Conservation (phyloP, 2,888 invertebrate genomes). For the Dolichomitus sp. region DNA sequence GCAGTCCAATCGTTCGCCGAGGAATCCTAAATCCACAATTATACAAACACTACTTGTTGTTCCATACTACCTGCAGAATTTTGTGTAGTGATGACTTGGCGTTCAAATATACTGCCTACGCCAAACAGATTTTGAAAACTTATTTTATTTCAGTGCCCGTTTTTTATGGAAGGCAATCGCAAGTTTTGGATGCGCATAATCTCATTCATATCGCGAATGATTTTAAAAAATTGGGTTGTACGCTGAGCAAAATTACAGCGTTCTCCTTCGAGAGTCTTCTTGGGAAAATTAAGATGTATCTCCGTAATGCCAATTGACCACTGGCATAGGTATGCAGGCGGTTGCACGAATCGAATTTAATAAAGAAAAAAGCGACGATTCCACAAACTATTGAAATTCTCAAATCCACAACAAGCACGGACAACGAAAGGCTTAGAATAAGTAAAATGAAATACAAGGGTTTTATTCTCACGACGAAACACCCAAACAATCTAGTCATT, state of each 20-base stretch:
- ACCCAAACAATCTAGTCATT: conserved; percentile 28
- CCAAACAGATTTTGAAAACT: conserved; percentile 34
- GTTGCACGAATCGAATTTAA: conserved; percentile 12
- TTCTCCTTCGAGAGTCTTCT: conserved; percentile 59
- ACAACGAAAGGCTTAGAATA: conserved; percentile 4
- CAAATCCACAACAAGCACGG: background rate
- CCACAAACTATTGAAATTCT: conserved; percentile 7
- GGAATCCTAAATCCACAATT: conserved; percentile 21
- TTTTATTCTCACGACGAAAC: conserved; percentile 14
- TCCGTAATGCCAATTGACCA: conserved; percentile 47
- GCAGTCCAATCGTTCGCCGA: conserved; percentile 54
- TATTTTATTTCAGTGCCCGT: conserved; percentile 29
- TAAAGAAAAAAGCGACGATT: conserved; percentile 14
- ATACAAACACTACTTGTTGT: conserved; percentile 54
- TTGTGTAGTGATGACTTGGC: conserved; percentile 48
- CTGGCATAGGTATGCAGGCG: conserved; percentile 58
- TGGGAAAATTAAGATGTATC: conserved; percentile 50
- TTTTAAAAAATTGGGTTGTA: conserved; percentile 48
- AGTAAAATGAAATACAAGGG: conserved; percentile 22
- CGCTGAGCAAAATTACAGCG: conserved; percentile 46
- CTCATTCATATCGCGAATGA: conserved; percentile 57
- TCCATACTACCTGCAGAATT: conserved; percentile 54
- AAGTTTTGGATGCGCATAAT: conserved; percentile 60
- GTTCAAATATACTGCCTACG: conserved; percentile 24
- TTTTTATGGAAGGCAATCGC: conserved; percentile 52